Conservation (phyloP, 2,113 vertebrate genomes). For the Eolophus roseicapilla region DNA sequence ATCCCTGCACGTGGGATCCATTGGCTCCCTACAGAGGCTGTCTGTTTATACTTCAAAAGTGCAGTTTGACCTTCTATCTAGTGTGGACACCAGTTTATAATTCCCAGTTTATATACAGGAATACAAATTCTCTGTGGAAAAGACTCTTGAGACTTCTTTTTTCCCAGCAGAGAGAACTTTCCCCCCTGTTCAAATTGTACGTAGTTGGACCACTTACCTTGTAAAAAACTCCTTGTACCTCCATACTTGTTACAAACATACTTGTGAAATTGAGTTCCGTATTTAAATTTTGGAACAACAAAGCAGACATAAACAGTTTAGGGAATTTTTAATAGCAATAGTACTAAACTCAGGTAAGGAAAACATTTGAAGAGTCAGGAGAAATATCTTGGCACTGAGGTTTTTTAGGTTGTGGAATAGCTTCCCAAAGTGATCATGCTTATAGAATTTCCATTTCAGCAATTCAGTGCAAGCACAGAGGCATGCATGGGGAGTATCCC, state of each 20-base stretch:
- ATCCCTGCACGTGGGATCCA: background rate
- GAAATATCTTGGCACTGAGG: conserved; percentile 3
- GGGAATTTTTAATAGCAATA: background rate
- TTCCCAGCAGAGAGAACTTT: background rate
- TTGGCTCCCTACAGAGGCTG: background rate
- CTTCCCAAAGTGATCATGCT: conserved; percentile 20
- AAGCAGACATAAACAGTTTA: background rate
- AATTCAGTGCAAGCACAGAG: background rate
- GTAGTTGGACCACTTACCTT: background rate
- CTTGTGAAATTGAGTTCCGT: background rate
- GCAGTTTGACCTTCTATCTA: background rate
- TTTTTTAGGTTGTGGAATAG: conserved; percentile 55
- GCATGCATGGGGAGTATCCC: background rate
- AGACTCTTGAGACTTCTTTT: background rate
- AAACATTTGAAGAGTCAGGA: background rate
- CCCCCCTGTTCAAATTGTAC: background rate
- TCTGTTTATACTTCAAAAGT: background rate
- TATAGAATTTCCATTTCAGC: background rate
- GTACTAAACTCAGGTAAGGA: conserved; percentile 38
- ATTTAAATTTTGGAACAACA: conserved; percentile 23
- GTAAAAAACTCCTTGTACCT: background rate
- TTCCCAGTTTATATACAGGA: background rate
- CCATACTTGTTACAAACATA: background rate
- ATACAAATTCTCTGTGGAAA: background rate
- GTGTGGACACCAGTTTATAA: background rate